These are phyloP conservation scores for Pissodes strobi DNA, from an alignment of 1,140 invertebrate species.

Conservation along the genomic window DNA sequence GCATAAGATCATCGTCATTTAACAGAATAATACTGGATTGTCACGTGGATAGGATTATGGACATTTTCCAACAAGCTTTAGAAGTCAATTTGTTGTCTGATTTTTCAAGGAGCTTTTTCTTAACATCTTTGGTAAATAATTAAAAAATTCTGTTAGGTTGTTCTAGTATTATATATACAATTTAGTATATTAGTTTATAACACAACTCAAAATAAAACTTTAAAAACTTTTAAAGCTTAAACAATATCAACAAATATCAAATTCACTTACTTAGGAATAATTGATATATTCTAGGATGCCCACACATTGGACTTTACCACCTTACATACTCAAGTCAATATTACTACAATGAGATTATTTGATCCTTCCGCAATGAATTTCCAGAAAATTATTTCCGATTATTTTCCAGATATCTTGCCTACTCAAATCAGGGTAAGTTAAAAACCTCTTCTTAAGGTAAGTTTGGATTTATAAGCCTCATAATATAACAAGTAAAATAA, in stretches of 20 bases:
- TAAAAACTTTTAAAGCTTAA: no score
- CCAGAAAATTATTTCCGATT: not conserved
- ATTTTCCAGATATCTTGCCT: conserved; percentile 43
- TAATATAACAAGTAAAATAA: no score
- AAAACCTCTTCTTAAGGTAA: no score
- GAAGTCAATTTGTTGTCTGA: conserved; percentile 80
- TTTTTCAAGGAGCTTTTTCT: conserved; percentile 63
- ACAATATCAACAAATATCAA: not conserved
- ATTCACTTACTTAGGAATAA: not conserved
- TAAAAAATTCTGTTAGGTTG: not conserved
- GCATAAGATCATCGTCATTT: conserved; percentile 70
- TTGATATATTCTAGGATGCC: conserved; percentile 44
- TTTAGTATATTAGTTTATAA: no score
- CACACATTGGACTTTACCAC: conserved; percentile 42
- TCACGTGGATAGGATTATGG: conserved; percentile 64
- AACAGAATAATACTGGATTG: conserved; percentile 83
- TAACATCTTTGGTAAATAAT: conserved; percentile 59
- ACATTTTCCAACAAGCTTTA: conserved; percentile 75
- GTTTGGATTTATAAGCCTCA: no score
- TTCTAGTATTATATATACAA: not conserved
- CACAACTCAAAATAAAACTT: no score
- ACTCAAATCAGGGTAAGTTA: conserved; percentile 17
- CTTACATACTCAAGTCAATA: conserved; percentile 68
- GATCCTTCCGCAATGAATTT: conserved; percentile 56
- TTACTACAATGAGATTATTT: conserved; percentile 64